Percentiles rank a stretch among this genome's conserved stretches.
These are phyloP conservation scores for Brachionus paranguensis DNA, from an alignment of 1,140 invertebrate genomes.

Conservation along the genomic window DNA sequence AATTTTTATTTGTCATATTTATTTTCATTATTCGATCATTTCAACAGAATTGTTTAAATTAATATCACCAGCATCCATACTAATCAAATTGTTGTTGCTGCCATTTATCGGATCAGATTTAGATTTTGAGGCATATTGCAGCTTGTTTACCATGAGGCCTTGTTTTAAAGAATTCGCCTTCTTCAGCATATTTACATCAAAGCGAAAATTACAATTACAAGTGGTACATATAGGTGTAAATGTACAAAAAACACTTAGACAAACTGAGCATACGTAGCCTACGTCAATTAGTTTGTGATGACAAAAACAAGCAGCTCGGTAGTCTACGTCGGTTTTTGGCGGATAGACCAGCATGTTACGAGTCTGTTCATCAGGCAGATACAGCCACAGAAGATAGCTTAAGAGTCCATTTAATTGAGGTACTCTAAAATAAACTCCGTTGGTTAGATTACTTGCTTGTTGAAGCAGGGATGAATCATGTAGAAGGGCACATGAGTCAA, in stretches of 20 bases:
- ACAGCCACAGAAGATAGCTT: slow-evolving; percentile 91
- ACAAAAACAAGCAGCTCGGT: slow-evolving; percentile 92
- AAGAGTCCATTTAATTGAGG: slow-evolving; percentile 61
- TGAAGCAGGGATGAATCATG: slow-evolving; percentile 81
- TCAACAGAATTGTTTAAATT: not conserved
- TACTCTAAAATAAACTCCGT: slow-evolving; percentile 69
- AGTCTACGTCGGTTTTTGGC: slow-evolving; percentile 82
- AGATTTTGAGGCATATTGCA: not conserved
- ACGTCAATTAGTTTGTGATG: slow-evolving; percentile 91
- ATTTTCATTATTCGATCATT: not conserved
- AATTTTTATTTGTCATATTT: not conserved
- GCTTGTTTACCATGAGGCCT: slow-evolving; percentile 7
- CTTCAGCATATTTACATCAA: slow-evolving; percentile 31
- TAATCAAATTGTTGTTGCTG: not conserved
- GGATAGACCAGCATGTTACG: slow-evolving; percentile 78
- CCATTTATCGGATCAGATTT: not conserved
- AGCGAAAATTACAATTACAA: slow-evolving; percentile 57
- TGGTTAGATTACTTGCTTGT: slow-evolving; percentile 81
- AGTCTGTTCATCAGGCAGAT: slow-evolving; percentile 73
- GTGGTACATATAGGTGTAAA: slow-evolving; percentile 94
- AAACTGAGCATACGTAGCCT: slow-evolving; percentile 94
- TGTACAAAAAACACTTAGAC: slow-evolving; percentile 89
- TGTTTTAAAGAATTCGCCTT: slow-evolving; percentile 26
- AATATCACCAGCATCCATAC: not conserved
- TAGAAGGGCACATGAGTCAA: slow-evolving; percentile 87